phyloP scores from a whole-genome alignment of 2,888 invertebrate species.

The Strigamia maritima region DNA sequence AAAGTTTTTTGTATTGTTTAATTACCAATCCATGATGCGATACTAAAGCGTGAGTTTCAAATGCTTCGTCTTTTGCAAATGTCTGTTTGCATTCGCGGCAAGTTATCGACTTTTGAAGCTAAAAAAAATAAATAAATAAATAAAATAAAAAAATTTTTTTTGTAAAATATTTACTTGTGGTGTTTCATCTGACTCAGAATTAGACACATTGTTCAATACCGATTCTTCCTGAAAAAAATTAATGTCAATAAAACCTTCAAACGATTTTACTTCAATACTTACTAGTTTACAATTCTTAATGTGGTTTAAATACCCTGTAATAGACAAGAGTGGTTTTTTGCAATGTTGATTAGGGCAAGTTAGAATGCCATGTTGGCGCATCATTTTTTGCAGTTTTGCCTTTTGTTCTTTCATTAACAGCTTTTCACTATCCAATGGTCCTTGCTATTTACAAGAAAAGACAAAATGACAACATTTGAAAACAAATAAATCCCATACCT shows the following conservation, averaged over 20 bases:
- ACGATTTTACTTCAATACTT: not conserved
- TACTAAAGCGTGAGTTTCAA: not conserved
- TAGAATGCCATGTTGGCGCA: slow-evolving; percentile 6
- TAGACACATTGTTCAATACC: not conserved
- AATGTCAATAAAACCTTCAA: not conserved
- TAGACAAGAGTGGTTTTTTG: not conserved
- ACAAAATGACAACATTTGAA: not conserved
- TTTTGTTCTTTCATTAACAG: slow-evolving; percentile 22
- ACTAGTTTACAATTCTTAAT: slow-evolving; percentile 31
- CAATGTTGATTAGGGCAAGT: slow-evolving; percentile 20
- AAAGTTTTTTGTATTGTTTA: not conserved
- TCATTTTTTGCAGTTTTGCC: slow-evolving; percentile 13
- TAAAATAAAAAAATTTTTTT: not conserved
- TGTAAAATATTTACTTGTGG: not conserved
- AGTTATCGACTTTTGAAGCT: not conserved
- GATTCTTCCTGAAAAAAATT: not conserved
- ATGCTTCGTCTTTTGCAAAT: not conserved
- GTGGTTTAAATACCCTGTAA: slow-evolving; percentile 11
- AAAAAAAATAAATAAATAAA: not conserved
- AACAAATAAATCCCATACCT: not conserved
- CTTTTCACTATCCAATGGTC: not conserved
- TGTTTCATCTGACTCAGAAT: not conserved
- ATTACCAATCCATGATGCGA: not conserved
- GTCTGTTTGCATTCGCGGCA: not conserved
- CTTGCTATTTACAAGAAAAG: not conserved